phyloP scores from a whole-genome alignment of 2,113 vertebrate species.

The Sula dactylatra region DNA sequence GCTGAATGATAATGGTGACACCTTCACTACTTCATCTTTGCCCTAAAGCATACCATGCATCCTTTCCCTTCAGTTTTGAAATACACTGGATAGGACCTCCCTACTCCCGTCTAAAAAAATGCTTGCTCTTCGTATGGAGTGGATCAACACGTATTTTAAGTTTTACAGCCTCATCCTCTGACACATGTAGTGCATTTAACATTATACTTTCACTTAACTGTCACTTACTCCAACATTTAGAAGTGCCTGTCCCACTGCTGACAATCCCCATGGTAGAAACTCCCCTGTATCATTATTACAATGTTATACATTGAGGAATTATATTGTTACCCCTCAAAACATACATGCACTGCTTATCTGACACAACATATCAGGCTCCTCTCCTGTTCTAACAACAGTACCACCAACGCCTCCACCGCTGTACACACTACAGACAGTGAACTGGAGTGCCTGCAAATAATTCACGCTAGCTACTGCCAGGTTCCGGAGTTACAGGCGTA shows the following conservation, averaged over 20 bases:
- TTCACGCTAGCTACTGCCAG: neutral
- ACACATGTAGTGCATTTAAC: neutral
- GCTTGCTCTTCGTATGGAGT: neutral
- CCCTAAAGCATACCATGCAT: neutral
- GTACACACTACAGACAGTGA: neutral
- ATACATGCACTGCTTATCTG: neutral
- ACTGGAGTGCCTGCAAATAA: neutral
- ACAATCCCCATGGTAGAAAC: neutral
- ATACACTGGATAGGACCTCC: neutral
- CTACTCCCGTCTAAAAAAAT: neutral
- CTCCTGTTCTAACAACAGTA: neutral
- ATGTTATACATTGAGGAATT: neutral
- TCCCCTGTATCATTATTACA: too few relatives aligned
- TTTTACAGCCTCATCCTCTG: neutral
- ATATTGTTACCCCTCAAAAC: neutral
- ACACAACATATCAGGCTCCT: neutral
- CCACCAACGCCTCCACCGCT: neutral
- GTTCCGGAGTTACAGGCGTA: neutral
- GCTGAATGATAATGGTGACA: neutral
- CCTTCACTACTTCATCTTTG: neutral
- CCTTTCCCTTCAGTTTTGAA: neutral
- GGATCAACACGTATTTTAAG: rapidly evolving
- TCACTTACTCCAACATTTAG: neutral
- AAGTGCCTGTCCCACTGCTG: neutral
- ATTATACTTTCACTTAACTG: neutral